Conservation (phyloP, 1,140 invertebrate genomes). For the Drosophila trapezifrons region DNA sequence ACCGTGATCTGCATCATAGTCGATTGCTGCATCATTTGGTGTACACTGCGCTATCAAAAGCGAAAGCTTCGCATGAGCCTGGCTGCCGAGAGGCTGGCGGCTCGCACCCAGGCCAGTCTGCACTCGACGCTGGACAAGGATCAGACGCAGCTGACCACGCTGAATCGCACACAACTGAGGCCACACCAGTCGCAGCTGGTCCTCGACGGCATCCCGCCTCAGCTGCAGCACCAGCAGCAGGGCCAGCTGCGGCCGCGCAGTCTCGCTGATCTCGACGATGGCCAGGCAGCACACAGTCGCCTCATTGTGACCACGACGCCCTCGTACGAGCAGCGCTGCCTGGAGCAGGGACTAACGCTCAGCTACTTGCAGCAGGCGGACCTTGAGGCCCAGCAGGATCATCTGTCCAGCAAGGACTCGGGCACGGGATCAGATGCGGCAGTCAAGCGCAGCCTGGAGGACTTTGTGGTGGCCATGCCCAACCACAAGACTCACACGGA, state of each 20-base stretch:
- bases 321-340: conserved; percentile 73
- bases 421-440: conserved; percentile 80
- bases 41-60: conserved; percentile 93
- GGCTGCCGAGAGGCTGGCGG: conserved; percentile 70
- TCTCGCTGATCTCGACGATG: conserved; percentile 54
- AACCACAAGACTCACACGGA: conserved; percentile 28
- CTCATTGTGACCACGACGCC: conserved; percentile 73
- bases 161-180: conserved; percentile 67
- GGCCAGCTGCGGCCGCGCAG: conserved; percentile 58
- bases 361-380: conserved; percentile 65
- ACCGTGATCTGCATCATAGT: conserved; percentile 94
- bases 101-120: conserved; percentile 47
- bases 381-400: conserved; percentile 72
- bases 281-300: conserved; percentile 46
- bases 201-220: conserved; percentile 45
- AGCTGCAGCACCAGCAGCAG: conserved; percentile 38
- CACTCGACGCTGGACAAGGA: conserved; percentile 65
- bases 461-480: conserved; percentile 60
- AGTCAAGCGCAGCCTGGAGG: conserved; percentile 75
- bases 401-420: conserved; percentile 79
- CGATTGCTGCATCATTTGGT: conserved; percentile 95
- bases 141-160: conserved; percentile 73
- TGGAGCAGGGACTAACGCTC: conserved; percentile 63
- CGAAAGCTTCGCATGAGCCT: conserved; percentile 47
- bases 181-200: conserved; percentile 57